Evolutionary conservation across 2,888 invertebrate species (phyloP), one percentile per base, ranked within the genome.

Genomic region (Parascotia fuliginaria): DNA sequence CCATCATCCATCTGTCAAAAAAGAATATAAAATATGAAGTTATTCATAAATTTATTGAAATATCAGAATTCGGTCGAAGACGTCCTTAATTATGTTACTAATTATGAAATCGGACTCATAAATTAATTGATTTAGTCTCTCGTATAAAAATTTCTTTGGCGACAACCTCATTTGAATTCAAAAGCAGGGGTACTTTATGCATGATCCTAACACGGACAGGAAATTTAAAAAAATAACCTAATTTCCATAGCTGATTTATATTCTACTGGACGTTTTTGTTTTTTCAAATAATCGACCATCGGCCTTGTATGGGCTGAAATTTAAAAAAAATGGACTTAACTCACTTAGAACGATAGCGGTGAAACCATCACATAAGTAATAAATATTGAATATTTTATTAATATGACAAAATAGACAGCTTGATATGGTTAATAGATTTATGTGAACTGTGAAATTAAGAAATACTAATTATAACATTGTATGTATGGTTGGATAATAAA

Each of bases 91-190:
- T 12, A 1, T 4, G 5, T 29, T 3, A 27, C 9, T 9, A 29
- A 11, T 12, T 11, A 32, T 32, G 12, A 13, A 39, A 7, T 31
- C 19, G 13, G 12, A 11, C 4, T 11, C 6, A 16, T 19, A 19
- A 31, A 40, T 31, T 19, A 29, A 29, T 19, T 6, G 9, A 16
- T 1, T 13, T 2, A 6, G 13, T n/a, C n/a, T 14, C 16, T 12
- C 31, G n/a, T 11, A 36, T 46, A 48, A 51, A 39, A 24, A 39
- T 0, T 36, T 16, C 55, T 37, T 55, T 52, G 46, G 38, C 44
- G 51, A 55, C 43, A 46, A 28, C 44, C 51, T 62, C 51, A 59
- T 62, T 34, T 39, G 51, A 46, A 63, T 62, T 63, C 59, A 15
- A 48, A 45, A 31, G 50, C 29, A n/a, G 44, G 40, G 13, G 16